Conservation (phyloP, 2,113 vertebrate species). For the Patagioenas fasciata region DNA sequence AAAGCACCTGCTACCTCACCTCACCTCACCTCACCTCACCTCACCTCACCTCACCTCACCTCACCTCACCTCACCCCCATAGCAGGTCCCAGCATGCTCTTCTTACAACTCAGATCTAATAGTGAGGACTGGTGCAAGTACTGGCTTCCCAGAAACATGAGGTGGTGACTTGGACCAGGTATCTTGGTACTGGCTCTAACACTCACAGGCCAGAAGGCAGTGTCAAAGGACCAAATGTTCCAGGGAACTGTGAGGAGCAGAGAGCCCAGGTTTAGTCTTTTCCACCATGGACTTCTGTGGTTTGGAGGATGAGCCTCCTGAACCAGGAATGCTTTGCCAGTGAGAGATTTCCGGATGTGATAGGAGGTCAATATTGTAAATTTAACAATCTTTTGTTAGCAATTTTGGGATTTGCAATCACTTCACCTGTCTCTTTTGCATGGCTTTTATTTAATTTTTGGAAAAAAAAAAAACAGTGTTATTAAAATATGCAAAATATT, state of each 20-base stretch:
- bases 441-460: neutral
- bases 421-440: neutral
- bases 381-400: neutral
- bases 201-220: neutral
- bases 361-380: neutral
- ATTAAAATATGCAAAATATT: neutral
- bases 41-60: neutral
- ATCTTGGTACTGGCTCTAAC: neutral
- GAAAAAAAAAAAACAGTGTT: neutral
- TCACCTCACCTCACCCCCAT: neutral
- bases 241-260: neutral
- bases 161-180: neutral
- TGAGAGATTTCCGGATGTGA: neutral
- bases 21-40: neutral
- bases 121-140: neutral
- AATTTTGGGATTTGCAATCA: neutral
- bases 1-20: neutral
- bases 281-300: neutral
- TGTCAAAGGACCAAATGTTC: neutral
- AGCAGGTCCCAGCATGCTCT: neutral
- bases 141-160: neutral
- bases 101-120: fast-evolving
- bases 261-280: neutral
- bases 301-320: neutral
- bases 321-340: neutral